Evolutionary conservation across 2,113 vertebrate species (phyloP).

Genomic region (Dasyprocta punctata): DNA sequence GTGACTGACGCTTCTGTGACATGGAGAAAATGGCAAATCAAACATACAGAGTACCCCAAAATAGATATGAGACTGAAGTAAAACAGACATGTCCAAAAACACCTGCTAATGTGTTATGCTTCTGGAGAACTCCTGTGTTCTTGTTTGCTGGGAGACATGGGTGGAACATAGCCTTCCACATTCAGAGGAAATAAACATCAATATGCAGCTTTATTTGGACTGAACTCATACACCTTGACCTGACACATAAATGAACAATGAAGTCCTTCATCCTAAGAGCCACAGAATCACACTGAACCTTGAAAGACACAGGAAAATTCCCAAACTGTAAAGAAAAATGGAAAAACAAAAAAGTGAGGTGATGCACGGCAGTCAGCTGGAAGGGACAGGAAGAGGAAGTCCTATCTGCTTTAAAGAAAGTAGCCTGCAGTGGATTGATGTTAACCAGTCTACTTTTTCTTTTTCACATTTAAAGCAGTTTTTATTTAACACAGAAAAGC

Average conservation of each 20-base stretch:
- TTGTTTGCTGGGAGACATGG: not conserved
- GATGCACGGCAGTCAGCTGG: not conserved
- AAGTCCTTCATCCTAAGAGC: too few relatives aligned
- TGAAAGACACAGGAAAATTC: not conserved
- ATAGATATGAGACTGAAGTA: not conserved
- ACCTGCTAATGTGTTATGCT: not conserved
- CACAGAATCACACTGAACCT: not conserved
- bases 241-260: not conserved
- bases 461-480: not conserved
- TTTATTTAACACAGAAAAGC: not conserved
- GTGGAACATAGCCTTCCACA: not conserved
- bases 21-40: fast-evolving
- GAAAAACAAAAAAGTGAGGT: not conserved
- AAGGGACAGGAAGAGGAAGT: not conserved
- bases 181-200: not conserved
- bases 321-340: not conserved
- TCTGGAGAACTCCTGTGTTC: not conserved
- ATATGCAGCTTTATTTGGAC: not conserved
- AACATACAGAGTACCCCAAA: not conserved
- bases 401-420: not conserved
- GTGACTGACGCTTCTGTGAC: not conserved
- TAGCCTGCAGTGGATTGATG: not conserved
- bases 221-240: not conserved
- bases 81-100: too few relatives aligned
- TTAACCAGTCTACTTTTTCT: not conserved